Conservation (phyloP, 2,888 invertebrate genomes). For the Xylota segnis region DNA sequence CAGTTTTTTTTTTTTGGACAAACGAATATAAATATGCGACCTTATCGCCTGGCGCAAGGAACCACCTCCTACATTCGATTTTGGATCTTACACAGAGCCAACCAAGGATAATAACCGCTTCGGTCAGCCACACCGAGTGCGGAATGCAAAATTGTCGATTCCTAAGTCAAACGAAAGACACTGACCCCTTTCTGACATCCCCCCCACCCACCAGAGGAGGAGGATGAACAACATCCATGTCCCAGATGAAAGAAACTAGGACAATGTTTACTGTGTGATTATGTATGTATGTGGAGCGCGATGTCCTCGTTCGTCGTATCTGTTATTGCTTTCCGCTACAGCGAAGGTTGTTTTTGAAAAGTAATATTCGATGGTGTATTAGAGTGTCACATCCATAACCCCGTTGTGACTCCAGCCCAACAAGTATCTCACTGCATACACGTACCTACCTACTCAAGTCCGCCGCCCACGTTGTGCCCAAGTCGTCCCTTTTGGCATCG, state of each 20-base stretch:
- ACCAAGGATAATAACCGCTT: slow-evolving; percentile 50
- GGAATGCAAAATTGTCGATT: slow-evolving; percentile 52
- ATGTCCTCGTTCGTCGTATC: slow-evolving; percentile 37
- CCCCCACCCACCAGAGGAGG: not conserved
- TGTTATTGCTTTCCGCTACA: slow-evolving; percentile 62
- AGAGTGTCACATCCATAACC: slow-evolving; percentile 73
- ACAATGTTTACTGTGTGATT: slow-evolving; percentile 52
- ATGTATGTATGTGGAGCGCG: not conserved
- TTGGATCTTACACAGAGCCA: slow-evolving; percentile 55
- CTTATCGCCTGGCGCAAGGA: slow-evolving; percentile 28
- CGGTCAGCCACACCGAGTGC: slow-evolving; percentile 40
- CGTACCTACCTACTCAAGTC: not conserved
- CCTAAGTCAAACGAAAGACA: slow-evolving; percentile 32
- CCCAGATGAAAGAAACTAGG: slow-evolving; percentile 56
- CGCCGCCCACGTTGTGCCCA: slow-evolving; percentile 55
- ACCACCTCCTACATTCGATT: slow-evolving; percentile 36
- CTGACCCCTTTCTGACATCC: slow-evolving; percentile 47
- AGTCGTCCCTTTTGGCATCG: slow-evolving; percentile 71
- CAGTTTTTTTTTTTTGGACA: slow-evolving; percentile 23
- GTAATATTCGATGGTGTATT: slow-evolving; percentile 71
- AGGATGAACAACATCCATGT: slow-evolving; percentile 26
- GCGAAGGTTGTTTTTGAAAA: slow-evolving; percentile 63
- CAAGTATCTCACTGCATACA: not conserved
- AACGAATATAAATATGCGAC: slow-evolving; percentile 65
- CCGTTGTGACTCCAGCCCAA: not conserved